Percentiles rank a stretch among this genome's conserved stretches.
Evolutionary conservation across 2,888 invertebrate species (phyloP).

Genomic region (Spialia ferax): DNA sequence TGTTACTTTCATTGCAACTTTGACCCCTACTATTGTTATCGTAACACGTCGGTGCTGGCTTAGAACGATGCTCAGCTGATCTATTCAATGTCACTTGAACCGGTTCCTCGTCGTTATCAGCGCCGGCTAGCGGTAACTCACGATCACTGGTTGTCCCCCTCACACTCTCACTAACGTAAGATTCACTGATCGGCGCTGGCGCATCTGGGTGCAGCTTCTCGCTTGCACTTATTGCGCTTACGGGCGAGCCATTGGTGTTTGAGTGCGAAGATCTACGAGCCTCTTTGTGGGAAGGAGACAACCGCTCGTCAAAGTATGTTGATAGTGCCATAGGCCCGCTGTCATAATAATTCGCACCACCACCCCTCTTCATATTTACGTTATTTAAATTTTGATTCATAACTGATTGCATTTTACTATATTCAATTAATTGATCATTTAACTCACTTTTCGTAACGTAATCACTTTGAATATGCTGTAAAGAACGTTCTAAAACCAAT

Average conservation of each 20-base stretch:
- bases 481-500: background rate
- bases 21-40: background rate
- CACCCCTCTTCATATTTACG: constrained; percentile 23
- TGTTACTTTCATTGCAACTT: background rate
- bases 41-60: background rate
- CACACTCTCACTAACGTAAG: background rate
- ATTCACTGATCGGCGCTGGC: background rate
- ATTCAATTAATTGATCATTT: constrained; percentile 6
- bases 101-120: background rate
- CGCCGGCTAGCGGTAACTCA: background rate
- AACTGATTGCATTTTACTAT: background rate
- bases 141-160: constrained; percentile 1
- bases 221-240: background rate
- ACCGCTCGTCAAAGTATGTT: background rate
- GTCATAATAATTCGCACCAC: constrained; percentile 3
- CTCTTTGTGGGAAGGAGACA: background rate
- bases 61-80: constrained; percentile 1
- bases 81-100: constrained; percentile 5
- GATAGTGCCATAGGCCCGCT: constrained; percentile 28
- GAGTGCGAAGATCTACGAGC: background rate
- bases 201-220: background rate
- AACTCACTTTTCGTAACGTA: constrained; percentile 20
- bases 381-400: constrained; percentile 13
- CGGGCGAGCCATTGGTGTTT: background rate
- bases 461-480: background rate